Base-by-base conservation (phyloP, 1,140 invertebrate genomes). In the Ceratosolen fusciceps region DNA sequence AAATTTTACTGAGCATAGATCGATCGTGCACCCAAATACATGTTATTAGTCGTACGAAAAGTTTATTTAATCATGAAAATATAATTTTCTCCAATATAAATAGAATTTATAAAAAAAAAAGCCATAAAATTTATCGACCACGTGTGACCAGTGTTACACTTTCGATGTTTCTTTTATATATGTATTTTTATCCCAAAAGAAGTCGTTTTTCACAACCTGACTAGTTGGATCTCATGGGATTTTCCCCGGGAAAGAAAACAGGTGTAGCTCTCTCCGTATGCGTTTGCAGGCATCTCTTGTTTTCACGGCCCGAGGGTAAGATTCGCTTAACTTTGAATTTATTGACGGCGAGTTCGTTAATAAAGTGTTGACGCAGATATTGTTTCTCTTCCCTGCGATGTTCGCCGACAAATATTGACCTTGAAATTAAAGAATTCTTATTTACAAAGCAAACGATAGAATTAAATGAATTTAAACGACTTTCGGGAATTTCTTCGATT, bases 291-390 rank as follows among this genome's bases (percentile, higher is more conserved):
- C 31, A 21, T 2, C n/a, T 52, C 65, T 65, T n/a, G n/a, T n/a
- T 71, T 49, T 58, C 26, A 37, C 24, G 14, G 19, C 74, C 62
- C 31, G 47, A 75, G 58, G 43, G 58, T 65, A 34, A 56, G 58
- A 65, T 75, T 75, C 58, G 39, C 4, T 34, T 34, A 60, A 7
- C 62, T 54, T 52, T 76, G 62, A 76, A 76, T 76, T 76, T 76
- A 76, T 76, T 47, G 74, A 5, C 14, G 10, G 49, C 9, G 43
- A 77, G 67, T 71, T 77, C 54, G 62, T 77, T 77, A 77, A 77
- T 77, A n/a, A n/a, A n/a, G n/a, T n/a, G n/a, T n/a, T n/a, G n/a
- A n/a, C n/a, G n/a, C n/a, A n/a, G n/a, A n/a, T n/a, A n/a, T n/a
- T n/a, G n/a, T n/a, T n/a, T n/a, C n/a, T n/a, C n/a, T n/a, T n/a